Conservation (phyloP, 2,888 invertebrate species). For the Ochropacha duplaris region DNA sequence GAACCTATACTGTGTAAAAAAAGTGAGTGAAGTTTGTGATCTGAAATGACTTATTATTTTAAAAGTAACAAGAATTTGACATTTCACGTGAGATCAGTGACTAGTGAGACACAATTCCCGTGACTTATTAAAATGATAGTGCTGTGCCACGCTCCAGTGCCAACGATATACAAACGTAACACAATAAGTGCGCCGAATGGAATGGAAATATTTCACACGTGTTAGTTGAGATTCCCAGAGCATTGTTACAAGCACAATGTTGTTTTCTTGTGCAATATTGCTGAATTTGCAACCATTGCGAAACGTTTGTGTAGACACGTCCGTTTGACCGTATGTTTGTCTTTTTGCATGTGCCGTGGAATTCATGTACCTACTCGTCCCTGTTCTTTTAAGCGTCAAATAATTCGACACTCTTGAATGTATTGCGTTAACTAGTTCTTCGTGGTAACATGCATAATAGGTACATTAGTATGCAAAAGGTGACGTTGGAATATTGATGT, state of each 20-base stretch:
- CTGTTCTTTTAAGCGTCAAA: slow-evolving; percentile 20
- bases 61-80: not conserved
- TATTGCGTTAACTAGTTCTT: not conserved
- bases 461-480: slow-evolving; percentile 32
- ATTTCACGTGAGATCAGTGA: not conserved
- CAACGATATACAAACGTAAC: slow-evolving; percentile 9
- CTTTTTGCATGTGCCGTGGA: slow-evolving; percentile 51
- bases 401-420: slow-evolving; percentile 11
- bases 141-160: slow-evolving; percentile 9
- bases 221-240: slow-evolving; percentile 59
- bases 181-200: slow-evolving; percentile 24
- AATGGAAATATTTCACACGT: slow-evolving; percentile 42
- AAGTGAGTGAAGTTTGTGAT: no score
- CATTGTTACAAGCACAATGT: slow-evolving; percentile 73
- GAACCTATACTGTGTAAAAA: no score
- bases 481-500: slow-evolving; percentile 25
- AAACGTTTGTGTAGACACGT: slow-evolving; percentile 61
- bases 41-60: no score
- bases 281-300: slow-evolving; percentile 72
- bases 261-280: slow-evolving; percentile 75
- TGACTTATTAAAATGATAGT: not conserved
- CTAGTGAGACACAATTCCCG: not conserved
- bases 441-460: slow-evolving; percentile 13
- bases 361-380: slow-evolving; percentile 39
- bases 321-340: slow-evolving; percentile 55